Evolutionary conservation across 1,140 invertebrate species (phyloP).

Genomic region (Pemphigus obesinymphae): DNA sequence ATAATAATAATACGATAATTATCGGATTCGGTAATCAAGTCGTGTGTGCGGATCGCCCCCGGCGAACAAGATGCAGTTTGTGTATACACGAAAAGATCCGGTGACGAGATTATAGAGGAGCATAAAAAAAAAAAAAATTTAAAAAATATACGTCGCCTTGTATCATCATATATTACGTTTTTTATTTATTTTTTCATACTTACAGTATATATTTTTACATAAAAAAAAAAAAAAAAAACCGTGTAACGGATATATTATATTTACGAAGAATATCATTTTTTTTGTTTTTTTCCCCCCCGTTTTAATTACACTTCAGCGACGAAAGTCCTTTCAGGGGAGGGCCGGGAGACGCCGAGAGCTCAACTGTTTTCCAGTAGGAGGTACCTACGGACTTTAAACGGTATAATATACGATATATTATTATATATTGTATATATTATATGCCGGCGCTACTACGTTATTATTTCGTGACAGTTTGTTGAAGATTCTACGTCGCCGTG

Average conservation of each 20-base stretch:
- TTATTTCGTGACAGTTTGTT: neutral
- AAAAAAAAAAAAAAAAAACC: too few relatives aligned
- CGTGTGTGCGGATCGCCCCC: too few relatives aligned
- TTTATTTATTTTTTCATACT: neutral
- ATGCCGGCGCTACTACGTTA: neutral
- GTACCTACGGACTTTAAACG: too few relatives aligned
- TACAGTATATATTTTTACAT: too few relatives aligned
- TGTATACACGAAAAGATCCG: neutral
- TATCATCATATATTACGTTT: too few relatives aligned
- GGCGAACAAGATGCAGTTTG: neutral
- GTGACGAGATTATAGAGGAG: neutral
- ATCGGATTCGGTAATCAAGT: constrained; percentile 12
- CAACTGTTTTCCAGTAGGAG: too few relatives aligned
- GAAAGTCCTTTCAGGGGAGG: neutral
- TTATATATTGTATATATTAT: neutral
- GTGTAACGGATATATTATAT: neutral
- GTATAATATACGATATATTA: neutral
- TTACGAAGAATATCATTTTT: neutral
- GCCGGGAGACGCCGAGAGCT: neutral
- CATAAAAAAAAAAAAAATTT: neutral
- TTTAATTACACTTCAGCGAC: neutral
- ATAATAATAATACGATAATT: neutral
- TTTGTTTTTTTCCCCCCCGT: neutral
- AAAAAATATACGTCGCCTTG: too few relatives aligned
- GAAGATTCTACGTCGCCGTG: neutral